Evolutionary conservation across 2,113 vertebrate genomes (phyloP), one percentile per base, ranked within the genome.

Genomic region (Burhinus bistriatus): DNA sequence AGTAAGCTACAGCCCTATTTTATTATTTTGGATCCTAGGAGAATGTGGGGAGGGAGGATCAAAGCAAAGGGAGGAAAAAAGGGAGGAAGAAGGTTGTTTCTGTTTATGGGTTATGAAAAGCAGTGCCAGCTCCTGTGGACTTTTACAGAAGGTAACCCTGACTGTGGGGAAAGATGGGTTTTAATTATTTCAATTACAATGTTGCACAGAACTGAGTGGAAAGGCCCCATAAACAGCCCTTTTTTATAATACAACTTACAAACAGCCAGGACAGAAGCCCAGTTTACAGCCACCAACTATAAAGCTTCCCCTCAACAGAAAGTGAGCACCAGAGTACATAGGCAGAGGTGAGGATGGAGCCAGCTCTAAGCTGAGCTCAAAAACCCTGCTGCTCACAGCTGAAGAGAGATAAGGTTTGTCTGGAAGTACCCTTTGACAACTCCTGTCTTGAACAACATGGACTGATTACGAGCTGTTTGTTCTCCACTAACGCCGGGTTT

Each of bases 141-240:
- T 97, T 95, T 64, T 83, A 81, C 54, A 66, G 92, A 93, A 83
- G 72, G 93, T 91, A 83, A 51, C 49, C 20, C 58, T 61, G 76
- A 45, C 80, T 76, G 14, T 65, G 40, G 44, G n/a, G 34, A 92
- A 89, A 61, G 54, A 40, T 89, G 80, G 18, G 16, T n/a, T 81
- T 94, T 87, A 69, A 72, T 89, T 8, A 80, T 83, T 89, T 90
- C 68, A 69, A 2, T 94, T 91, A 69, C 18, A 5, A 6, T 51
- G 45, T 45, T 84, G 69, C 73, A 75, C 1, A 2, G 64, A 84
- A 65, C 52, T 64, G 83, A 55, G 58, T 80, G 34, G n/a, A 71
- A 90, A 80, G 21, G 27, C 59, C 42, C 26, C 72, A 30, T 32
- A 68, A 96, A 54, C 34, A 78, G 30, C 12, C n/a, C 21, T 11